phyloP scores from a whole-genome alignment of 2,888 invertebrate genomes.

The Phortica okadai region DNA sequence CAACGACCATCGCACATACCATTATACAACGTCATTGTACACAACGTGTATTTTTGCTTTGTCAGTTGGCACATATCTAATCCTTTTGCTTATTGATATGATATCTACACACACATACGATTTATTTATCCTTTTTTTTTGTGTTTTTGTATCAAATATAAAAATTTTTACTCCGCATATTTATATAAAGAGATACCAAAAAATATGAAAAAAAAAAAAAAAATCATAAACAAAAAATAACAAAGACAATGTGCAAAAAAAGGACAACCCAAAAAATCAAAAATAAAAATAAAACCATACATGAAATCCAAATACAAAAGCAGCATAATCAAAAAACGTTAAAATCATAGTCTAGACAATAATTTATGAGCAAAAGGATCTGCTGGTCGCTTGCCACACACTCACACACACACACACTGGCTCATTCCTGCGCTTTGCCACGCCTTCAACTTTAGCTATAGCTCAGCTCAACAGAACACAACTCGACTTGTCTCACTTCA shows the following conservation, averaged over 20 bases:
- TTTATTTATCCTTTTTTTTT: conserved; percentile 56
- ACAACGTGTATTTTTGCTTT: neutral
- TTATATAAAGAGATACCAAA: conserved; percentile 24
- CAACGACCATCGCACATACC: conserved; percentile 23
- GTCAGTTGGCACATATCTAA: conserved; percentile 62
- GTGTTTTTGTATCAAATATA: conserved; percentile 40
- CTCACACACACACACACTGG: neutral
- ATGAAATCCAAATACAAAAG: conserved; percentile 7
- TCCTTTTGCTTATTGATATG: conserved; percentile 71
- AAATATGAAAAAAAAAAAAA: conserved; percentile 7
- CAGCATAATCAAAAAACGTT: conserved; percentile 75
- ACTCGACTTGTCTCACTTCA: neutral
- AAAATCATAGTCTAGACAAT: conserved; percentile 76
- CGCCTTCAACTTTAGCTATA: conserved; percentile 30
- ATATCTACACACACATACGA: conserved; percentile 60
- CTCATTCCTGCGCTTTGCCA: conserved; percentile 23
- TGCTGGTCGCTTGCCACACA: conserved; percentile 22
- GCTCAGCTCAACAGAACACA: neutral
- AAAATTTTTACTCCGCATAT: conserved; percentile 1
- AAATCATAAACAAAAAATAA: neutral
- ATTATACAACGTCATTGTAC: no score
- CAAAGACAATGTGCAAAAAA: neutral
- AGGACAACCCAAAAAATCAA: neutral
- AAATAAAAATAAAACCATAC: conserved; percentile 10
- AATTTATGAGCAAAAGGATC: conserved; percentile 72